Conservation (phyloP, 1,140 invertebrate species). For the Helicoverpa zea region DNA sequence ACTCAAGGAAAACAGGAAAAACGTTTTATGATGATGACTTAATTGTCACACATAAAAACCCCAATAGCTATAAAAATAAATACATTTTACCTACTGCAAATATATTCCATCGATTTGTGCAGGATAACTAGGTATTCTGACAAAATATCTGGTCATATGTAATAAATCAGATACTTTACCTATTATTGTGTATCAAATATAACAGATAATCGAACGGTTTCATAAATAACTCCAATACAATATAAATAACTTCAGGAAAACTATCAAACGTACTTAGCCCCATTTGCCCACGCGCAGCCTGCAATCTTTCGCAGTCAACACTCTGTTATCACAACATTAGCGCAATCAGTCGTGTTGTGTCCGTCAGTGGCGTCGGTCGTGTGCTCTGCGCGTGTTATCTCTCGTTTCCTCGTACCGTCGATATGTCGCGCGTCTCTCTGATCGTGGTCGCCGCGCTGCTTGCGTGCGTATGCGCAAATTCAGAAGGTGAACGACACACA, state of each 20-base stretch:
- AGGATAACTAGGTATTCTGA: too few relatives aligned
- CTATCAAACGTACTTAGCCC: not conserved
- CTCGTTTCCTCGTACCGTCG: constrained; percentile 27
- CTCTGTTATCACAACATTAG: constrained; percentile 68
- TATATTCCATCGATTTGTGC: too few relatives aligned
- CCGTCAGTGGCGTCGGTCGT: constrained; percentile 8
- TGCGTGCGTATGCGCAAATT: constrained; percentile 54
- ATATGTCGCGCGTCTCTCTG: constrained; percentile 60
- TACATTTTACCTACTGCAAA: too few relatives aligned
- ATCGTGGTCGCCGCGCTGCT: constrained; percentile 58
- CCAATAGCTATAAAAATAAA: too few relatives aligned
- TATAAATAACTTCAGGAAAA: not conserved
- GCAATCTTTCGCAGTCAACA: constrained; percentile 71
- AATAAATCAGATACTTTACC: too few relatives aligned
- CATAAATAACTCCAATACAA: not conserved
- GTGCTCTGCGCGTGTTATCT: not conserved
- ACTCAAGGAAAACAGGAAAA: too few relatives aligned
- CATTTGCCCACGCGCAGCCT: constrained; percentile 7
- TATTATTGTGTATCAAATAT: too few relatives aligned
- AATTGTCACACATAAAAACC: too few relatives aligned
- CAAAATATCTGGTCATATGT: too few relatives aligned
- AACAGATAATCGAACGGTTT: too few relatives aligned
- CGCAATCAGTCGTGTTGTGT: constrained; percentile 52
- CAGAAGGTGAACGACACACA: constrained; percentile 62
- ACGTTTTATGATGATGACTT: too few relatives aligned